Evolutionary conservation across 1,140 invertebrate genomes (phyloP).

Genomic region (Tetramorium simillimum): DNA sequence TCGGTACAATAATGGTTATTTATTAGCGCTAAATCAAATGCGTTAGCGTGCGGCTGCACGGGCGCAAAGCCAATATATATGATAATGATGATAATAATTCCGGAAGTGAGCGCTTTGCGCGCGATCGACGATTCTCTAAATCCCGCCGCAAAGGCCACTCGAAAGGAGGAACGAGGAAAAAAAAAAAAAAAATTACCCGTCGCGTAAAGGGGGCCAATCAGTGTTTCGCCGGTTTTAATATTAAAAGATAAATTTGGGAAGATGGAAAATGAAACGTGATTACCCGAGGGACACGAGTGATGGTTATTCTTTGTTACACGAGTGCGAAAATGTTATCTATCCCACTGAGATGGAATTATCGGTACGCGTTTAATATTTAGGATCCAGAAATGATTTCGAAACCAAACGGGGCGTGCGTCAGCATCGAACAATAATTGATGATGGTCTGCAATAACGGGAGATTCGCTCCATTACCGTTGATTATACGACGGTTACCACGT

Average conservation of each 20-base stretch:
- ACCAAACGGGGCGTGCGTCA: conserved; percentile 1
- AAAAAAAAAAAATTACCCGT: background rate
- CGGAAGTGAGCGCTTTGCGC: conserved; percentile 79
- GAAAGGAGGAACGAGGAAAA: background rate
- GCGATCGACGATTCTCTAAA: conserved; percentile 51
- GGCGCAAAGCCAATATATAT: conserved; percentile 82
- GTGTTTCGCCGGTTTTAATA: background rate
- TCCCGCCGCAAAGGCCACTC: background rate
- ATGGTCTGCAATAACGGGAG: conserved; percentile 33
- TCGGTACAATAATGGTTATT: conserved; percentile 84
- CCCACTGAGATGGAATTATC: background rate
- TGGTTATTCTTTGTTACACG: background rate
- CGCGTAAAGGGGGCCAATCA: background rate
- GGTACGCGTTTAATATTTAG: conserved; percentile 48
- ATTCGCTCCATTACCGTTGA: conserved; percentile 56
- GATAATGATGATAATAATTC: conserved; percentile 85
- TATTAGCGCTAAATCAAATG: conserved; percentile 85
- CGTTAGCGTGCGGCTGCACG: conserved; percentile 76
- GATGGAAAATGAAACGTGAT: conserved; percentile 3
- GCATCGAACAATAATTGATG: conserved; percentile 54
- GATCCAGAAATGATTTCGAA: conserved; percentile 34
- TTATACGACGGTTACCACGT: conserved; percentile 53
- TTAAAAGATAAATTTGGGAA: conserved; percentile 8
- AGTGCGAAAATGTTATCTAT: background rate
- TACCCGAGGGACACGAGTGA: background rate